Evolutionary conservation across 2,113 vertebrate genomes (phyloP).

Genomic region (Hemiprocne comata): DNA sequence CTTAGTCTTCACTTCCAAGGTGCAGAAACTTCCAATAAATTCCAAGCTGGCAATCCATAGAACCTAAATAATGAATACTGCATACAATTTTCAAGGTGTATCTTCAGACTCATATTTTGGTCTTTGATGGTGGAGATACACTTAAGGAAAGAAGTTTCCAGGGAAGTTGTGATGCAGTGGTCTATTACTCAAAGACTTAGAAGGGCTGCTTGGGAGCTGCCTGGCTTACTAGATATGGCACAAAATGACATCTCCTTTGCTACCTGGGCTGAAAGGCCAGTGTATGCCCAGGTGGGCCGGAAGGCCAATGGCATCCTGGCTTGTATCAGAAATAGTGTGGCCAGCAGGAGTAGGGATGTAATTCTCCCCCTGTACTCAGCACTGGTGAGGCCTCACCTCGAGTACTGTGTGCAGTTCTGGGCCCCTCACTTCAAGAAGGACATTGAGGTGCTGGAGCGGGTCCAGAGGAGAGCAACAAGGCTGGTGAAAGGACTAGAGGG

Average conservation of each 20-base stretch:
- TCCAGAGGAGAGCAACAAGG: too few relatives aligned
- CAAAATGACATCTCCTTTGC: neutral
- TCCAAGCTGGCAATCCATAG: neutral
- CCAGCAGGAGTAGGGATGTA: too few relatives aligned
- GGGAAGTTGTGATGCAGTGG: neutral
- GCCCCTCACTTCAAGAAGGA: too few relatives aligned
- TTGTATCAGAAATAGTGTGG: too few relatives aligned
- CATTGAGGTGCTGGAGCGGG: too few relatives aligned
- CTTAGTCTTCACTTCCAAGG: neutral
- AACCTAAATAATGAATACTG: neutral
- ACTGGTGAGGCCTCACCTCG: too few relatives aligned
- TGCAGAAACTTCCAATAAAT: neutral
- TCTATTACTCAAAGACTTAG: neutral
- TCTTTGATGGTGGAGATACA: neutral
- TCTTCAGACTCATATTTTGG: neutral
- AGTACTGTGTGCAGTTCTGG: too few relatives aligned
- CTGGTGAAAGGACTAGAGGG: too few relatives aligned
- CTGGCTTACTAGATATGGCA: neutral
- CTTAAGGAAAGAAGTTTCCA: neutral
- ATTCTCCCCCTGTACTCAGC: too few relatives aligned
- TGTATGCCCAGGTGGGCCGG: too few relatives aligned
- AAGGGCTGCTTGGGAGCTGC: neutral
- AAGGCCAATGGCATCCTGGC: too few relatives aligned
- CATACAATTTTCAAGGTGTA: neutral
- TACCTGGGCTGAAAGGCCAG: neutral